Base-by-base conservation (phyloP, 92 coral and sea anemone species). In the Siderastrea siderea region DNA sequence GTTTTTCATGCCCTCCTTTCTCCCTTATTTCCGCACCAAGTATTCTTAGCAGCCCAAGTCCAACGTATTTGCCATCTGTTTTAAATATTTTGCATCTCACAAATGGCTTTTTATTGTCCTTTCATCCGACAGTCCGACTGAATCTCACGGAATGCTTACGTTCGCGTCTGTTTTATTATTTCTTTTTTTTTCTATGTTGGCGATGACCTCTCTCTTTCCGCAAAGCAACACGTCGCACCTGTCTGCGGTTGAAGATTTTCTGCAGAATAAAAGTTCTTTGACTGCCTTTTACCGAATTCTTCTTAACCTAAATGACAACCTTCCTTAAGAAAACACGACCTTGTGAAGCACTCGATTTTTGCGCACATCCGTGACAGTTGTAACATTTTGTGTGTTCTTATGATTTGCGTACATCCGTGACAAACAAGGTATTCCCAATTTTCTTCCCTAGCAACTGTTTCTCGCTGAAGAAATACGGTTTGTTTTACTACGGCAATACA, bases 231-330 rank as follows among this genome's bases (percentile, higher is more conserved):
- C 59, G 73, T 19, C 47, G 13, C 86, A 15, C 75, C 77, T 47
- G 82, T 69, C 86, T 81, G 86, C 86, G 68, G 77, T 81, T 47
- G 0, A 58, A 14, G 19, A 15, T 65, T 79, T 47, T n/a, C 68
- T 9, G 46, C 47, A 0, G 61, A 74, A 74, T 19, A 38, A 74
- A 9, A 70, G n/a, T 53, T 68, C 53, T 50, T 51, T 68, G 77
- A 68, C 3, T 46, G 62, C 26, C 10, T 52, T 58, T 55, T 57
- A 16, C 8, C 71, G 47, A 59, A 49, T 70, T 46, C 84, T 69
- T 66, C 19, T 38, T 5, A 12, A 45, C 7, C 13, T 80, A 68
- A 80, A 80, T n/a, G 11, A 58, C 57, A 54, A 15, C 7, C 11
- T 82, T 69, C 52, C 47, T 70, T 11, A 71, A n/a, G 26, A 82